These are phyloP conservation scores for Dryoscopus gambensis DNA, from an alignment of 2,113 vertebrate genomes.

Conservation along the genomic window DNA sequence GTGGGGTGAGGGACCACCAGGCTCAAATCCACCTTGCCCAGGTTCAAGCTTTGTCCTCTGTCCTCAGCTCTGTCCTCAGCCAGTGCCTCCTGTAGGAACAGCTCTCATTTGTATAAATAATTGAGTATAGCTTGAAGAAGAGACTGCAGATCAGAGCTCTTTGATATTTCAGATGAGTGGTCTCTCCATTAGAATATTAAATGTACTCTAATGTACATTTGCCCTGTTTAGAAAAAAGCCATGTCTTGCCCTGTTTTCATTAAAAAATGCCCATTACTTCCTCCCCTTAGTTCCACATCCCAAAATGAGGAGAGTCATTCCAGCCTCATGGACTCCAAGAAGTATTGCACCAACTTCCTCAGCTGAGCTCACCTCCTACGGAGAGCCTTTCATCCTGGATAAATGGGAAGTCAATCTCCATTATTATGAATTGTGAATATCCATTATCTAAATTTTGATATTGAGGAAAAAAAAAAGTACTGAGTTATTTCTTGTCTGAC, in stretches of 20 bases:
- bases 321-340: rapidly evolving
- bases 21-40: neutral
- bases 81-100: neutral
- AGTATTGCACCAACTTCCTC: neutral
- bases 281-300: neutral
- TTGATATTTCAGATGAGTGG: neutral
- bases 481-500: neutral
- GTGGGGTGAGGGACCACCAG: no score
- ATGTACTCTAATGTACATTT: no score
- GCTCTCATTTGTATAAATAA: neutral
- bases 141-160: neutral
- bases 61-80: neutral
- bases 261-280: rapidly evolving
- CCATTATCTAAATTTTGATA: neutral
- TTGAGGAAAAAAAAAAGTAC: neutral
- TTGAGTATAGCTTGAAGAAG: neutral
- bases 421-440: neutral
- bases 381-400: neutral
- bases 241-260: neutral
- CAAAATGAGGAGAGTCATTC: neutral
- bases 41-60: neutral
- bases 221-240: neutral
- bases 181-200: neutral
- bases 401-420: neutral
- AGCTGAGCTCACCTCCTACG: neutral